Evolutionary conservation across 2,888 invertebrate genomes (phyloP).

Genomic region (Netelia fuscicornis): DNA sequence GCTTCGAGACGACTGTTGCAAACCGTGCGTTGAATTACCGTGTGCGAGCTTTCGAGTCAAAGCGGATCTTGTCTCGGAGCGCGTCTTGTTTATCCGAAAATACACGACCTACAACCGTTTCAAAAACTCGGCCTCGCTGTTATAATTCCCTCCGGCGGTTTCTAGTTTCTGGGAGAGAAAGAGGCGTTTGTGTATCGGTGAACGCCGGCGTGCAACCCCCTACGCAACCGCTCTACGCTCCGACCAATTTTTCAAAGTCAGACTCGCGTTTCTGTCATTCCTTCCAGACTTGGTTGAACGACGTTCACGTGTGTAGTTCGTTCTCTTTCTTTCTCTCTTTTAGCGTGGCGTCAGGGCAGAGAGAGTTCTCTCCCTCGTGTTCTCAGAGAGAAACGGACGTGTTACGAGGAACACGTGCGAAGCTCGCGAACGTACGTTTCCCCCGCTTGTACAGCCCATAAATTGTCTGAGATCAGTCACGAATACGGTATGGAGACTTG

Average conservation of each 20-base stretch:
- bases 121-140: conserved; percentile 2
- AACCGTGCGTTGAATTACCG: background rate
- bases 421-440: conserved; percentile 58
- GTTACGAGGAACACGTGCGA: conserved; percentile 69
- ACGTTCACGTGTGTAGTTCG: conserved; percentile 65
- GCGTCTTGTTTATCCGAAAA: conserved; percentile 52
- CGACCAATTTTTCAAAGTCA: conserved; percentile 70
- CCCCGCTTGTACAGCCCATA: conserved; percentile 60
- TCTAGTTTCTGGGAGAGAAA: conserved; percentile 40
- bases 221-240: conserved; percentile 45
- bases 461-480: conserved; percentile 69
- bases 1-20: background rate
- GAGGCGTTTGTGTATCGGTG: conserved; percentile 39
- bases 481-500: conserved; percentile 63
- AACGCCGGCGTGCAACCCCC: conserved; percentile 34
- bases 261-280: conserved; percentile 68
- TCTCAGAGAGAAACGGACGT: conserved; percentile 63
- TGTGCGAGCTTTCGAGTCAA: background rate
- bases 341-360: conserved; percentile 42
- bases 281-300: conserved; percentile 66
- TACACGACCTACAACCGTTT: conserved; percentile 47
- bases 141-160: conserved; percentile 14
- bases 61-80: conserved; percentile 22
- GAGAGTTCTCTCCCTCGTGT: conserved; percentile 49
- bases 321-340: conserved; percentile 27